Conservation (phyloP, 1,140 invertebrate species). For the Dryas iulia region DNA sequence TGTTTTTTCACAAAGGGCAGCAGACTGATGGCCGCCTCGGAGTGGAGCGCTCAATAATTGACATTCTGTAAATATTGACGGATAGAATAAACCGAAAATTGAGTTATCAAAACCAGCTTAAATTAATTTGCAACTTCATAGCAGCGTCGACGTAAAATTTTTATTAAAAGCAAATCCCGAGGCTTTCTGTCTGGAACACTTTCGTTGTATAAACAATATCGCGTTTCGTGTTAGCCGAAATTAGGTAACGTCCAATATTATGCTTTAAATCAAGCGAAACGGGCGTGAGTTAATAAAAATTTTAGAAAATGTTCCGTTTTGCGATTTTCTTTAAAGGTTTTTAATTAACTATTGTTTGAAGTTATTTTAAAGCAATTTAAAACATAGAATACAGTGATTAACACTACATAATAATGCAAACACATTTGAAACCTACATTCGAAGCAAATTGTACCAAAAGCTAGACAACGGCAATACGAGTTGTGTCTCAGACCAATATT, state of each 20-base stretch:
- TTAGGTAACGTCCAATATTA: slow-evolving; percentile 28
- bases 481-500: slow-evolving; percentile 5
- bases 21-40: slow-evolving; percentile 6
- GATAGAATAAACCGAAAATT: slow-evolving; percentile 75
- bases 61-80: slow-evolving; percentile 74
- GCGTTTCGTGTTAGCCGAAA: slow-evolving; percentile 27
- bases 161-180: slow-evolving; percentile 66
- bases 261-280: slow-evolving; percentile 11
- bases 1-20: slow-evolving; percentile 23
- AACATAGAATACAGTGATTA: too few species aligned
- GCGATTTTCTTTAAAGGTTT: background rate
- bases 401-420: too few species aligned
- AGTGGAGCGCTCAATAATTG: slow-evolving; percentile 57
- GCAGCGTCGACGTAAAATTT: slow-evolving; percentile 61
- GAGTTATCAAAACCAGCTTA: slow-evolving; percentile 68
- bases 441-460: background rate
- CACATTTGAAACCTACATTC: background rate
- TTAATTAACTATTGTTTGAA: background rate
- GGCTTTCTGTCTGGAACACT: slow-evolving; percentile 40
- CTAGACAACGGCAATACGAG: background rate
- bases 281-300: slow-evolving; percentile 13
- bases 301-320: background rate
- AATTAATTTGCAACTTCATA: slow-evolving; percentile 78
- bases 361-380: background rate
- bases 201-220: slow-evolving; percentile 37